Base-by-base conservation (phyloP, 2,888 invertebrate genomes). In the Parapristionchus giblindavisi region DNA sequence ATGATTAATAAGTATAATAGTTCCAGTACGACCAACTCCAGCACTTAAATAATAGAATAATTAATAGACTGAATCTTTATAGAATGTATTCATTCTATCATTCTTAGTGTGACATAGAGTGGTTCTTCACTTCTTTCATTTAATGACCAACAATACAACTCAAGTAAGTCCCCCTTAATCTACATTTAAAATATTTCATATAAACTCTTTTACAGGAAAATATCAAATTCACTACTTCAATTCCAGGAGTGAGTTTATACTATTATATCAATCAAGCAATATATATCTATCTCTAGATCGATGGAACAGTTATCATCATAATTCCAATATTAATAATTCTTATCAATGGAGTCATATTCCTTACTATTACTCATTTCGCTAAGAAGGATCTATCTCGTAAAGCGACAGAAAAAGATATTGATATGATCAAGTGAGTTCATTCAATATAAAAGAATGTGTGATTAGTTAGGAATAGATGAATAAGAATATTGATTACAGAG, bases 1-100 rank as follows among this genome's bases (percentile, higher is more conserved):
- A 56, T 81, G 76, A 70, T 84, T 83, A 38, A 85, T 77, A 1
- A 82, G 84, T 38, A 85, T 85, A n/a, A 85, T 83, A 4, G 84
- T 85, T 14, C 85, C 85, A 3, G 85, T 85, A 68, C 85, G 73
- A 3, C 85, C 85, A n/a, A 84, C 84, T 40, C 85, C 85, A 11
- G 85, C 85, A 61, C 84, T 84, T 56, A 72, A 83, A 75, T 38
- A n/a, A 63, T 5, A 38, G 32, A 61, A 29, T 56, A 56, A 8
- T 8, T 43, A 14, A 43, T 43, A 43, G 8, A 14, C 17, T 43
- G 43, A 43, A 8, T 17, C 8, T 43, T 43, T 43, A 43, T 43
- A 43, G 8, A 43, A 43, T 43, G 8, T 43, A 17, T 43, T 14
- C 43, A 43, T 14, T n/a, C n/a, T n/a, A n/a, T n/a, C n/a, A n/a